Evolutionary conservation across 1,140 invertebrate species (phyloP).

Genomic region (Centruroides sculpturatus): DNA sequence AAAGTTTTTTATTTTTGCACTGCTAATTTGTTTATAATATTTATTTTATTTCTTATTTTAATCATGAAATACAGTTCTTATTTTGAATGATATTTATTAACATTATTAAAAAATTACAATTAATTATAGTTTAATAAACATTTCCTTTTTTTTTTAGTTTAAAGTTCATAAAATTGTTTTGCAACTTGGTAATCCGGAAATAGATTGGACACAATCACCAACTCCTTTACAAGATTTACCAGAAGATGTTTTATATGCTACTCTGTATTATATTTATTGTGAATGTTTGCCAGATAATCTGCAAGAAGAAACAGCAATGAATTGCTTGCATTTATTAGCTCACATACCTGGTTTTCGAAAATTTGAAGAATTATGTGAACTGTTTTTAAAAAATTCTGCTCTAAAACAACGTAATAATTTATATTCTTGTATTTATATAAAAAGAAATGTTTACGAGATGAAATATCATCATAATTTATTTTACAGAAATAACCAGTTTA

Average conservation of each 20-base stretch:
- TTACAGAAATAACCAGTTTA: slow-evolving; percentile 43
- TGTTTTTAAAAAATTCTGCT: slow-evolving; percentile 43
- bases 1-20: too few relatives aligned
- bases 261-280: slow-evolving; percentile 47
- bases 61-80: too few relatives aligned
- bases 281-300: slow-evolving; percentile 42
- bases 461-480: slow-evolving; percentile 7
- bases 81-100: too few relatives aligned
- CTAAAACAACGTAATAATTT: slow-evolving; percentile 40
- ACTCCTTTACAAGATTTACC: slow-evolving; percentile 35
- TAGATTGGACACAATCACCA: slow-evolving; percentile 34
- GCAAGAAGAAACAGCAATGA: slow-evolving; percentile 37
- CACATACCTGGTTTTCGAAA: slow-evolving; percentile 36
- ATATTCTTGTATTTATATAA: too few relatives aligned
- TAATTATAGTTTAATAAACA: slow-evolving; percentile 7
- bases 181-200: slow-evolving; percentile 36
- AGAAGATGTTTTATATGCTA: slow-evolving; percentile 40
- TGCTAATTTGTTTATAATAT: too few relatives aligned
- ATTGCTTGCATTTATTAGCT: slow-evolving; percentile 35
- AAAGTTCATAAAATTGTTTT: slow-evolving; percentile 44
- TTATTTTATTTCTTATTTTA: too few relatives aligned
- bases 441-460: neutral
- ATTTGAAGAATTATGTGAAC: slow-evolving; percentile 39
- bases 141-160: slow-evolving; percentile 33
- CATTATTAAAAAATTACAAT: slow-evolving; percentile 10